Evolutionary conservation across 2,888 invertebrate genomes (phyloP), one percentile per base, ranked within the genome.

Genomic region (Diaphora mendica): DNA sequence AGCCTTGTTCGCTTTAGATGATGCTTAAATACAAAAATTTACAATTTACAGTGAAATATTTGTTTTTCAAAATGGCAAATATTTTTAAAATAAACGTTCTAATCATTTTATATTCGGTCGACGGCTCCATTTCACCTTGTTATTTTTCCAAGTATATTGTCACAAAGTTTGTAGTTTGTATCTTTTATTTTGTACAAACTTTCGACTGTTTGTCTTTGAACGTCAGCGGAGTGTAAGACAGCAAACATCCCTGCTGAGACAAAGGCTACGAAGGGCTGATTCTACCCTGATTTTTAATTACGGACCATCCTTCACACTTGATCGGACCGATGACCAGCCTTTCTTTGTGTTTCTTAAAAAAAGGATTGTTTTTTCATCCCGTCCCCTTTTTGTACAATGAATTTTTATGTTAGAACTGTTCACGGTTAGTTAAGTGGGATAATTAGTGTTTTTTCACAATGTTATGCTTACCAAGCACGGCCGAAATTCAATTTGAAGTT

Each of bases 281-380:
- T 91, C 89, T 89, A 87, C 86, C 87, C 89, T 92, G 94, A 94
- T 92, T 95, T 94, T 94, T 95, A 95, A 95, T 95, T 94, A 94
- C 89, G 89, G 89, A 89, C 88, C 92, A 91, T 90, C 86, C 84
- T 91, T 94, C 89, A 93, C 95, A 93, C 94, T 94, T 91, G 89
- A 95, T 93, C 92, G 94, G 90, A 91, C 87, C 89, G 88, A 85
- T 91, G 91, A 87, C 90, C 92, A 91, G 91, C 91, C 91, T 89
- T 88, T 91, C 91, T 92, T 94, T 95, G 92, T 94, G 91, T 93
- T 91, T 93, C 91, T 91, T 90, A 86, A 86, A 90, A 92, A 90
- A 92, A 91, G 89, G 89, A 91, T 91, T 92, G 91, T 90, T 91
- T 93, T 92, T 75, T 68, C 85, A 83, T 78, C 82, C 86, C 85